A percentile compares a stretch with the other conserved stretches of the same genome.
These are phyloP conservation scores for Protomyctophum bolini DNA, from an alignment of 2,113 vertebrate species.

Conservation along the genomic window DNA sequence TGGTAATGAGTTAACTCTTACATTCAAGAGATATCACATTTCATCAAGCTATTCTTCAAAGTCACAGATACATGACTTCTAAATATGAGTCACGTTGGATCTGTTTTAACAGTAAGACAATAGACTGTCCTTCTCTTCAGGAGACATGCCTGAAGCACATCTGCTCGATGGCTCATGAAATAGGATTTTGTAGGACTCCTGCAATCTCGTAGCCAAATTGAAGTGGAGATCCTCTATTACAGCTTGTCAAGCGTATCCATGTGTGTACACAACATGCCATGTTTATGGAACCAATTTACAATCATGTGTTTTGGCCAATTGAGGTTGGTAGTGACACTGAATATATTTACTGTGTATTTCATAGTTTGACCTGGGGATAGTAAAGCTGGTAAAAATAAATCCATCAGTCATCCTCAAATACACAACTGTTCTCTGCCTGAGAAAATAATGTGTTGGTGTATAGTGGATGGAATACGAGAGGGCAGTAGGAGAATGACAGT, in stretches of 20 bases:
- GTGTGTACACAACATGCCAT: slow-evolving; percentile 7
- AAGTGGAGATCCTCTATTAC: slow-evolving; percentile 41
- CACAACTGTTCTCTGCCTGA: slow-evolving; percentile 12
- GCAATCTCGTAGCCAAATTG: slow-evolving; percentile 43
- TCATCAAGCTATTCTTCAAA: no score
- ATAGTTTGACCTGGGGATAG: no score
- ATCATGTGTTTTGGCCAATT: slow-evolving; percentile 2
- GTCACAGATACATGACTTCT: background rate
- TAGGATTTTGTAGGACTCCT: slow-evolving; percentile 52
- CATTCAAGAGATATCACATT: background rate
- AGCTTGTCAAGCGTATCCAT: slow-evolving; percentile 36
- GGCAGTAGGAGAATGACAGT: slow-evolving; percentile 4
- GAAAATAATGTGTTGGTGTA: slow-evolving; percentile 3
- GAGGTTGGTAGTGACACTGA: background rate
- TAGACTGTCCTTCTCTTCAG: slow-evolving; percentile 20
- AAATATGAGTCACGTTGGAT: background rate
- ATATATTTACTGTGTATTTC: no score
- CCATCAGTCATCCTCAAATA: slow-evolving; percentile 11
- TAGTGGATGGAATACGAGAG: background rate
- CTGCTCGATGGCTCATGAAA: slow-evolving; percentile 77
- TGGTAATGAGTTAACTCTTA: background rate
- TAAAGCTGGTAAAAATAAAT: no score
- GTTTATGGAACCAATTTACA: slow-evolving; percentile 5
- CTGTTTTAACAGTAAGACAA: background rate
- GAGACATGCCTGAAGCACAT: slow-evolving; percentile 12